Percentiles rank a stretch among this genome's conserved stretches.
Evolutionary conservation across 2,888 invertebrate genomes (phyloP).

Genomic region (Diarsia mendica): DNA sequence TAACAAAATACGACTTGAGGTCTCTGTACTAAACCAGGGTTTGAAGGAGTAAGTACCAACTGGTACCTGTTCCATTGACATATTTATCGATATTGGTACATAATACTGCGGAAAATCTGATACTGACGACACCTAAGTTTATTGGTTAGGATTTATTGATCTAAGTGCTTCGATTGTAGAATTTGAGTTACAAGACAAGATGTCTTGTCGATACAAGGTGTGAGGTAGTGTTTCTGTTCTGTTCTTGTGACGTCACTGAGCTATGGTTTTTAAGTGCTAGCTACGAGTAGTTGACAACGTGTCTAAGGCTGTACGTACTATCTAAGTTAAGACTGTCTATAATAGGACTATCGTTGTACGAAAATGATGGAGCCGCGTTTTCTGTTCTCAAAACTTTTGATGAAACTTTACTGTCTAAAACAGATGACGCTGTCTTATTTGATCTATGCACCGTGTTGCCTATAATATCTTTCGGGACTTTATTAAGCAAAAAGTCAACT

Average conservation of each 20-base stretch:
- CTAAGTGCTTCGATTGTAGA: conserved; percentile 31
- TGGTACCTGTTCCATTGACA: conserved; percentile 38
- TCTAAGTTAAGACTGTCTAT: neutral
- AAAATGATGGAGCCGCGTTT: neutral
- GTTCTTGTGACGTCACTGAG: conserved; percentile 41
- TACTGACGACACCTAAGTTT: conserved; percentile 59
- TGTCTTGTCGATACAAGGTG: conserved; percentile 35
- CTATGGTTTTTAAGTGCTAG: conserved; percentile 1
- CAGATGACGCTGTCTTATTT: neutral
- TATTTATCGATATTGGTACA: conserved; percentile 73
- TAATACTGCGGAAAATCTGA: conserved; percentile 71
- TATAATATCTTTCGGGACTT: neutral
- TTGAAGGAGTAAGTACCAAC: conserved; percentile 37
- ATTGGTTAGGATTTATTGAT: conserved; percentile 63
- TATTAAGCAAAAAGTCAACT: neutral
- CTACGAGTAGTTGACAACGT: neutral
- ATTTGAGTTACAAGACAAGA: conserved; percentile 50
- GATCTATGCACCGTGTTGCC: neutral
- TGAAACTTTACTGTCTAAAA: neutral
- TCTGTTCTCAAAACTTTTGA: neutral
- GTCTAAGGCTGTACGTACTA: neutral
- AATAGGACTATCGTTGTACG: too few species aligned
- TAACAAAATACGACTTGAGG: conserved; percentile 65
- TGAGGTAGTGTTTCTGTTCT: conserved; percentile 40
- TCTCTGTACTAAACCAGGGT: conserved; percentile 46